Evolutionary conservation across 2,888 invertebrate genomes (phyloP).

Genomic region (Eudemis profundana): DNA sequence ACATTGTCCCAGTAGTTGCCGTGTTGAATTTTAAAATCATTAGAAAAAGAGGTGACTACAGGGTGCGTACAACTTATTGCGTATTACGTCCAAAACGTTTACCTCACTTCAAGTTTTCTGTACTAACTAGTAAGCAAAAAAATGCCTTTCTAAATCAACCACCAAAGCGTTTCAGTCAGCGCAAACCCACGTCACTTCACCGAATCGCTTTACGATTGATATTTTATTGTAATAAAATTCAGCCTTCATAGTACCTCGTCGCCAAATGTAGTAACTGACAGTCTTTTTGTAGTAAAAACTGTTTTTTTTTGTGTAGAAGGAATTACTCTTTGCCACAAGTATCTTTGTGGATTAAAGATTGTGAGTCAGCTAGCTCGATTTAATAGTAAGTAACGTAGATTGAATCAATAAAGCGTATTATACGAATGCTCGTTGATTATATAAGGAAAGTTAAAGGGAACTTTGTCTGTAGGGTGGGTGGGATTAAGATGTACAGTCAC

Average conservation of each 20-base stretch:
- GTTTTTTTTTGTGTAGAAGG: not conserved
- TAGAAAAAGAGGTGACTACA: no score
- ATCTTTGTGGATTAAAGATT: constrained; percentile 4
- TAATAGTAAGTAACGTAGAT: no score
- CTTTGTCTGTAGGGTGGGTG: no score
- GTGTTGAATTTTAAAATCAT: no score
- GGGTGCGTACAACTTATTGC: no score
- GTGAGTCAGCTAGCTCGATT: constrained; percentile 11
- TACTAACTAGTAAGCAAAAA: not conserved
- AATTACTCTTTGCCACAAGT: not conserved
- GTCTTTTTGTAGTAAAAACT: not conserved
- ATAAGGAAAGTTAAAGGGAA: no score
- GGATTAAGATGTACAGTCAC: no score
- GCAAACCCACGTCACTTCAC: constrained; percentile 20
- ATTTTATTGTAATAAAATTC: constrained; percentile 43
- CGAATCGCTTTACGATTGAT: constrained; percentile 37
- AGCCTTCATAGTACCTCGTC: constrained; percentile 13
- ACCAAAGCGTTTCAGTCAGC: constrained; percentile 32
- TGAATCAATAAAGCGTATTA: no score
- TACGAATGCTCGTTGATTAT: no score
- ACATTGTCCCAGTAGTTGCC: no score
- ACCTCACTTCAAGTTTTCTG: no score
- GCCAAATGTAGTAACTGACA: not conserved
- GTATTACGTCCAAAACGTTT: not conserved
- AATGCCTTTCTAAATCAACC: constrained; percentile 8